Evolutionary conservation across 2,888 invertebrate species (phyloP).

Genomic region (Herminia tarsipennalis): DNA sequence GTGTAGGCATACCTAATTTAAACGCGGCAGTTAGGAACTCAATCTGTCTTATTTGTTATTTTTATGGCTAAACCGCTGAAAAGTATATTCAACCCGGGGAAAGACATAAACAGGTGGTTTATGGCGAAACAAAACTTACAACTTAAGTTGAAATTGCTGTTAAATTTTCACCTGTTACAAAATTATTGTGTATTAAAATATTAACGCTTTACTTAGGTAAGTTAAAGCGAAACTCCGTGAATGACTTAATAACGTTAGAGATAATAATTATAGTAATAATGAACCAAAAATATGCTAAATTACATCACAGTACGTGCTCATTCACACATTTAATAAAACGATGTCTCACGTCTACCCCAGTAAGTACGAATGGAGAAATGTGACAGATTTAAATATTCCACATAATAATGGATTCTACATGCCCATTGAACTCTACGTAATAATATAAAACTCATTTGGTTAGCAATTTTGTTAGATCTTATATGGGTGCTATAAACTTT

Average conservation of each 20-base stretch:
- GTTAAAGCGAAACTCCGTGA: conserved; percentile 4
- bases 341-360: not conserved
- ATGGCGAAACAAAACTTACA: not conserved
- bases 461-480: too few species aligned
- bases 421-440: not conserved
- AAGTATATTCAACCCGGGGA: too few species aligned
- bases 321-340: not conserved
- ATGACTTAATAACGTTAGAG: conserved; percentile 12
- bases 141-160: not conserved
- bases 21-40: too few species aligned
- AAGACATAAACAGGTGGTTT: not conserved
- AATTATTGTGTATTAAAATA: conserved; percentile 9
- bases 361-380: not conserved
- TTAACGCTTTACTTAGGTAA: conserved; percentile 3
- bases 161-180: conserved; percentile 3
- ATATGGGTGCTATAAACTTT: too few species aligned
- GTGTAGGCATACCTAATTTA: too few species aligned
- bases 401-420: not conserved
- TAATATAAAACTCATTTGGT: too few species aligned
- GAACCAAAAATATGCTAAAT: conserved; percentile 24
- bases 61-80: too few species aligned
- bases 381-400: not conserved
- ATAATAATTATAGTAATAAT: conserved; percentile 16
- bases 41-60: too few species aligned
- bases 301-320: conserved; percentile 5